Percentiles rank a stretch among this genome's conserved stretches.
phyloP scores from a whole-genome alignment of 1,140 invertebrate genomes.

The Caenorhabditis tropicalis region DNA sequence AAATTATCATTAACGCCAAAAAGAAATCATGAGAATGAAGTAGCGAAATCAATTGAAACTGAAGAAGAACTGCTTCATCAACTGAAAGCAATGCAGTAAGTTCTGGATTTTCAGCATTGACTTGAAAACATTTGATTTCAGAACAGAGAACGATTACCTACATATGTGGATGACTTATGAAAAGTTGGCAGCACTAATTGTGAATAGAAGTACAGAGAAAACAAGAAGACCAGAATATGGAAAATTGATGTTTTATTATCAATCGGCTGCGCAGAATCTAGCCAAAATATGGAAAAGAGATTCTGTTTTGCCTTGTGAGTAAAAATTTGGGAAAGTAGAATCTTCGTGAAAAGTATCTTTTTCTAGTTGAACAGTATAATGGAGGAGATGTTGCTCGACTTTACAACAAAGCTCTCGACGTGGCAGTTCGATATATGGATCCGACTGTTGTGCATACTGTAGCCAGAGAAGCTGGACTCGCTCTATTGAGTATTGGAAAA shows the following conservation, averaged over 20 bases:
- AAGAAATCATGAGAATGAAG: background rate
- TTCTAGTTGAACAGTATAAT: constrained; percentile 10
- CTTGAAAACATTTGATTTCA: background rate
- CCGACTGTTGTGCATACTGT: background rate
- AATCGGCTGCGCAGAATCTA: background rate
- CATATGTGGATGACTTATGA: background rate
- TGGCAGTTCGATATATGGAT: constrained; percentile 1
- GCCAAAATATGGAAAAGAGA: constrained; percentile 10
- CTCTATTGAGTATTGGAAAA: background rate
- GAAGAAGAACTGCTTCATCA: background rate
- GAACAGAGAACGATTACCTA: background rate
- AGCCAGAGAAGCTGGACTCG: background rate
- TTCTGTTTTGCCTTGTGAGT: background rate
- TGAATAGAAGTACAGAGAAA: background rate
- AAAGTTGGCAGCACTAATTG: background rate
- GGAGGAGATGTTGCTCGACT: background rate
- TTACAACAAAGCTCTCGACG: background rate
- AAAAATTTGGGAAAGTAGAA: background rate
- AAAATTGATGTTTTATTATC: constrained; percentile 26
- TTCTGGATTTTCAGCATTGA: background rate
- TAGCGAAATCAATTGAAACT: background rate
- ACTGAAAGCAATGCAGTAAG: background rate
- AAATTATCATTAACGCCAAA: constrained; percentile 5
- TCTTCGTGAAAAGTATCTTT: background rate
- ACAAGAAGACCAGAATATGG: background rate